Evolutionary conservation across 1,140 invertebrate genomes (phyloP).

Genomic region (Diachasmimorpha longicaudata): DNA sequence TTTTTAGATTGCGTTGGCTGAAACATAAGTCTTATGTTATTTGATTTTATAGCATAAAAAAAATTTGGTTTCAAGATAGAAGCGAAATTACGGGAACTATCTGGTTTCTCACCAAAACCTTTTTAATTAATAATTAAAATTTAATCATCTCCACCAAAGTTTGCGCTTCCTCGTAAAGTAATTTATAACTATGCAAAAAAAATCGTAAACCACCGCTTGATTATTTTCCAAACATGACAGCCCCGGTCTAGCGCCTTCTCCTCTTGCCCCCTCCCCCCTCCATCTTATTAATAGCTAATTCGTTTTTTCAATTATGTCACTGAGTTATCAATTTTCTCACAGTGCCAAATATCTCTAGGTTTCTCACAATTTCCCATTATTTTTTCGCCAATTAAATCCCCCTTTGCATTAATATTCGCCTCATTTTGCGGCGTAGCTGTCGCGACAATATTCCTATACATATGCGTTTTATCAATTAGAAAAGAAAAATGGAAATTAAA

Average conservation of each 20-base stretch:
- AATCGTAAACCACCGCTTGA: no score
- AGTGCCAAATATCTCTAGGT: constrained; percentile 53
- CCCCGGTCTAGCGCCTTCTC: not conserved
- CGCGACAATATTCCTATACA: constrained; percentile 20
- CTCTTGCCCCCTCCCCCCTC: not conserved
- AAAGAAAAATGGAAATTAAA: not conserved
- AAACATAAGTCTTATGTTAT: no score
- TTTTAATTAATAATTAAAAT: no score
- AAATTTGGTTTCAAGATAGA: no score
- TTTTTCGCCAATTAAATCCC: not conserved
- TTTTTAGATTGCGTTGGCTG: no score
- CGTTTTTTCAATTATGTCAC: constrained; percentile 24
- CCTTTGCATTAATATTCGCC: constrained; percentile 13
- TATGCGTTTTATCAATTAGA: not conserved
- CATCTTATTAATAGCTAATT: not conserved
- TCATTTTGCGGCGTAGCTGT: constrained; percentile 28
- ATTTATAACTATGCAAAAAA: no score
- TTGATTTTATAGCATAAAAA: no score
- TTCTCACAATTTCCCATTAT: not conserved
- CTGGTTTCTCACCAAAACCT: no score
- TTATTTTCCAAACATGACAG: no score
- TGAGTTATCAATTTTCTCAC: constrained; percentile 50
- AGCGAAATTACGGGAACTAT: no score
- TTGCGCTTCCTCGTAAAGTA: no score
- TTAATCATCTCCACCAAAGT: no score